These are phyloP conservation scores for Hippocampus zosterae DNA, from an alignment of 2,113 vertebrate species.

Conservation along the genomic window DNA sequence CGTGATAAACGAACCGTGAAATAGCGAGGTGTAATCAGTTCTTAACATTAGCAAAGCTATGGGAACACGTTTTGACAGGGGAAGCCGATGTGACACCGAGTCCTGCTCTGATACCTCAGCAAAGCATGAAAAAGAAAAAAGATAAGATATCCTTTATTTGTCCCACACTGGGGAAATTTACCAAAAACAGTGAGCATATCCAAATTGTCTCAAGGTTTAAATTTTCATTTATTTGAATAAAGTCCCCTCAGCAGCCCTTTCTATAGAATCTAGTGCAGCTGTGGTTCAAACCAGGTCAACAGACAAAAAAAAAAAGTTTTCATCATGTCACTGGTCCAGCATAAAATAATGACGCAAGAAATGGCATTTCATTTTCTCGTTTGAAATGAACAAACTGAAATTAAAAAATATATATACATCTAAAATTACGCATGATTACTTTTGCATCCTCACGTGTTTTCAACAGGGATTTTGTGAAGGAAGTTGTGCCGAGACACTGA, in stretches of 20 bases:
- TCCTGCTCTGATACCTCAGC: too few species aligned
- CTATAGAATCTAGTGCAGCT: neutral
- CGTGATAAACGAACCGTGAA: too few species aligned
- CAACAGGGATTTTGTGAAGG: constrained; percentile 22
- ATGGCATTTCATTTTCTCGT: neutral
- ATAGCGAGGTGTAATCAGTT: too few species aligned
- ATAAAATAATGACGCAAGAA: neutral
- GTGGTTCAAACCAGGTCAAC: neutral
- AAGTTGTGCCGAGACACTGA: constrained; percentile 48
- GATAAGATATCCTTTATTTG: too few species aligned
- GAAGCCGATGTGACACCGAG: too few species aligned
- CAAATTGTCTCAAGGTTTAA: neutral
- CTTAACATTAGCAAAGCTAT: too few species aligned
- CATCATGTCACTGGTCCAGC: neutral
- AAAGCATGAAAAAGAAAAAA: neutral
- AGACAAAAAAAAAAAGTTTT: too few species aligned
- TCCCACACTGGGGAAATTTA: too few species aligned
- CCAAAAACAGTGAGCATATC: neutral
- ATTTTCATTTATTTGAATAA: neutral
- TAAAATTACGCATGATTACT: neutral
- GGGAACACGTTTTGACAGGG: too few species aligned
- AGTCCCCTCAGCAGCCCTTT: neutral
- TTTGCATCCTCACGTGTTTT: neutral
- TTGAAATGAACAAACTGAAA: neutral
- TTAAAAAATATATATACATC: neutral